Conservation (phyloP, 2,797 vertebrate species). For the Coranthus polyacanthus region DNA sequence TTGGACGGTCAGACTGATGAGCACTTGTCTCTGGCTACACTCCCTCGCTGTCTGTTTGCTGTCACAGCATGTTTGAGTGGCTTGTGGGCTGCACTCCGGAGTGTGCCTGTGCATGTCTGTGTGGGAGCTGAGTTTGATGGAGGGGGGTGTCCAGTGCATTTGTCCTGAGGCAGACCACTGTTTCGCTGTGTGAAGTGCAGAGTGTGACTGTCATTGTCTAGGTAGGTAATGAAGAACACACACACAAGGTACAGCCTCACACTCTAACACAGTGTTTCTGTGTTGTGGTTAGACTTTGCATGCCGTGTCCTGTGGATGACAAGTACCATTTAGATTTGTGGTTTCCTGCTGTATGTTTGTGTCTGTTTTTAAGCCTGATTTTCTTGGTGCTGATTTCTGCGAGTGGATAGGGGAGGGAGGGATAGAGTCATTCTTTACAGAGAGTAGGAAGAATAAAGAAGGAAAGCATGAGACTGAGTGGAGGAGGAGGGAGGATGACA, state of each 20-base stretch:
- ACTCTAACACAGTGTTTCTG: not conserved
- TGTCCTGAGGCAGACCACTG: conserved; percentile 32
- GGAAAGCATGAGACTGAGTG: conserved; percentile 3
- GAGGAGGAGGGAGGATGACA: conserved; percentile 8
- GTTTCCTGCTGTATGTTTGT: conserved; percentile 18
- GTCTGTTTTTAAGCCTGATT: not conserved
- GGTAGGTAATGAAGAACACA: conserved; percentile 41
- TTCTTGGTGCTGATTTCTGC: conserved; percentile 8
- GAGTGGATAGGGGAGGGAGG: conserved; percentile 16
- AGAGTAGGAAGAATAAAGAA: conserved; percentile 5
- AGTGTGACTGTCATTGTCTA: conserved; percentile 34
- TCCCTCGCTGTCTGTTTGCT: conserved; percentile 53
- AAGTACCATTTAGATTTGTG: not conserved
- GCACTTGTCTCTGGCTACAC: conserved; percentile 13
- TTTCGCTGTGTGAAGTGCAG: conserved; percentile 47
- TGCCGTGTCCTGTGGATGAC: not conserved
- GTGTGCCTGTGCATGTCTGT: conserved; percentile 10
- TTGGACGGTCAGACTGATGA: too few relatives aligned
- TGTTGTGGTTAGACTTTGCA: conserved; percentile 2
- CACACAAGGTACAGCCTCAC: not conserved
- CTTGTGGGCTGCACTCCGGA: conserved; percentile 28
- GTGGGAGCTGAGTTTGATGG: conserved; percentile 15
- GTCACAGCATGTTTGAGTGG: conserved; percentile 65
- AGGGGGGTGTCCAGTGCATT: conserved; percentile 37
- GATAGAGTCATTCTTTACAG: conserved; percentile 1